Evolutionary conservation across 2,797 vertebrate species (phyloP).

Genomic region (Aselliscus stoliczkanus): DNA sequence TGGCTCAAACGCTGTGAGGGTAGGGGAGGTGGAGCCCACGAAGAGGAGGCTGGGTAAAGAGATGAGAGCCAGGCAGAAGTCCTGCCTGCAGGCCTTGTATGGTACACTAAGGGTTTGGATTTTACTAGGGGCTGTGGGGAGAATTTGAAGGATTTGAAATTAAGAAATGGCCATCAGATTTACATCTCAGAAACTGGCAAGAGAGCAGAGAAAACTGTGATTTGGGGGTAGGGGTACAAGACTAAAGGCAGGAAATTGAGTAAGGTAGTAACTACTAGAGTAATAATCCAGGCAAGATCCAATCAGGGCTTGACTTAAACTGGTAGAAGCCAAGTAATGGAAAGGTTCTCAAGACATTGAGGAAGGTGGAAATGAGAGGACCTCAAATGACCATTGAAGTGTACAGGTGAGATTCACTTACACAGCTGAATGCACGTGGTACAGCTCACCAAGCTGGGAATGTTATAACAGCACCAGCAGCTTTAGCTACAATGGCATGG

Average conservation of each 20-base stretch:
- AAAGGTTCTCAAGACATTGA: background rate
- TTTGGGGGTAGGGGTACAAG: background rate
- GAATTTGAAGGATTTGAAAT: background rate
- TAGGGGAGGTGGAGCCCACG: fast-evolving
- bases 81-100: fast-evolving
- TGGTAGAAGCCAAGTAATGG: background rate
- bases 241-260: background rate
- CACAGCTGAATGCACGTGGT: fast-evolving
- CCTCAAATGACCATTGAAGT: background rate
- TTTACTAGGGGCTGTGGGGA: background rate
- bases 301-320: background rate
- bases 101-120: background rate
- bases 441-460: background rate
- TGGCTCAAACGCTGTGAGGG: fast-evolving
- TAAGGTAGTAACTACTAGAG: background rate
- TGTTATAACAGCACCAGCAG: background rate
- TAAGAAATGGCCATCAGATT: background rate
- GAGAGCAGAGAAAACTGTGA: background rate
- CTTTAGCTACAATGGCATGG: background rate
- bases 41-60: too few relatives aligned
- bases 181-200: background rate
- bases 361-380: background rate
- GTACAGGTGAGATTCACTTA: background rate
- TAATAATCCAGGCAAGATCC: background rate
- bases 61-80: background rate